phyloP scores from a whole-genome alignment of 2,113 vertebrate genomes.

The Oceanites oceanicus region DNA sequence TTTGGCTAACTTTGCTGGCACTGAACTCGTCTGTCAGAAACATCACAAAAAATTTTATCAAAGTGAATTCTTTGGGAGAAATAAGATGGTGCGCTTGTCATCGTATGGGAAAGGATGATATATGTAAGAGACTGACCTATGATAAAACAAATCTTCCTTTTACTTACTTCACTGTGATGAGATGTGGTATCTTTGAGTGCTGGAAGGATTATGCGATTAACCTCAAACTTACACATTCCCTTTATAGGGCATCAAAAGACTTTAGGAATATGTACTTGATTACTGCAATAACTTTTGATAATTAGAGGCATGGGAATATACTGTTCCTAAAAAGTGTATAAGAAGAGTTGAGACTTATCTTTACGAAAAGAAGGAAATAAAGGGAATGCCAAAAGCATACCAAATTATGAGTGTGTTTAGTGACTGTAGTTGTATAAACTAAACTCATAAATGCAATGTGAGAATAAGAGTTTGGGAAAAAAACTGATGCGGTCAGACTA shows the following conservation, averaged over 20 bases:
- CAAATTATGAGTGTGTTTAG: not conserved
- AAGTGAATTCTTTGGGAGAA: not conserved
- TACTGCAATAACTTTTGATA: not conserved
- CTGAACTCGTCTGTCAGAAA: not conserved
- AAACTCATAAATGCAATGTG: not conserved
- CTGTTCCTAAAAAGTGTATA: not conserved
- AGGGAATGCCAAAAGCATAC: not conserved
- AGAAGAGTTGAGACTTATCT: not conserved
- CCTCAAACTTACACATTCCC: not conserved
- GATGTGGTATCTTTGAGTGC: not conserved
- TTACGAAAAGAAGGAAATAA: not conserved
- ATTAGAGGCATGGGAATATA: not conserved
- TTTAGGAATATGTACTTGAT: not conserved
- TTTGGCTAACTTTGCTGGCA: not conserved
- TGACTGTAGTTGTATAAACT: not conserved
- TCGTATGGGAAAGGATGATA: not conserved
- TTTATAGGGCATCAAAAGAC: not conserved
- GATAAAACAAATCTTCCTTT: not conserved
- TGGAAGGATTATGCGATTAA: not conserved
- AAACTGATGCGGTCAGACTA: accelerated
- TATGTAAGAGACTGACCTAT: not conserved
- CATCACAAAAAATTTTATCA: not conserved
- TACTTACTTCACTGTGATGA: not conserved
- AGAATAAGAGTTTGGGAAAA: not conserved
- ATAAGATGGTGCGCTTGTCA: not conserved